phyloP scores from a whole-genome alignment of 2,113 vertebrate genomes.

The Microcebus murinus region DNA sequence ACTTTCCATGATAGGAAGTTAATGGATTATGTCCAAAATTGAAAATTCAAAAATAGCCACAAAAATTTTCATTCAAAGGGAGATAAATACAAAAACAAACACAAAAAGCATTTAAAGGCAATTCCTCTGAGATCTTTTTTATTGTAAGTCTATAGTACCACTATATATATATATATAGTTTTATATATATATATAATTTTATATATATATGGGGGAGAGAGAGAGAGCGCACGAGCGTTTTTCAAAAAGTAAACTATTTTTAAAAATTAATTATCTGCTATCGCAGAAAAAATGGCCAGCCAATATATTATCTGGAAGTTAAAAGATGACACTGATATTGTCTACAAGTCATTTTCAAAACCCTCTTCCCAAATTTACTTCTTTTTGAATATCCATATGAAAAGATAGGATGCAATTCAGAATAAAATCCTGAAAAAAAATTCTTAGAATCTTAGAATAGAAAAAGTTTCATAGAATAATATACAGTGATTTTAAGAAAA shows the following conservation, averaged over 20 bases:
- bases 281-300: background rate
- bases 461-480: background rate
- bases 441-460: background rate
- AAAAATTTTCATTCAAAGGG: slow-evolving; percentile 19
- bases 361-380: slow-evolving; percentile 5
- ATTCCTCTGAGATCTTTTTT: background rate
- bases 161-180: too few species aligned
- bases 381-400: background rate
- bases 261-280: background rate
- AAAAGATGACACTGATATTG: background rate
- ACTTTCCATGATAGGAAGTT: background rate
- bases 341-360: slow-evolving; percentile 23
- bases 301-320: background rate
- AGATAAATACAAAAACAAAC: background rate
- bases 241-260: slow-evolving; percentile 35
- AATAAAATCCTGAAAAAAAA: slow-evolving; percentile 27
- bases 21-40: background rate
- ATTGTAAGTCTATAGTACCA: background rate
- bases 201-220: background rate
- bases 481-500: background rate
- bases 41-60: background rate
- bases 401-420: background rate
- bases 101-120: background rate
- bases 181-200: too few species aligned
- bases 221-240: background rate